Base-by-base conservation (phyloP, 2,888 invertebrate species). In the Rhamphomyia laevipes region DNA sequence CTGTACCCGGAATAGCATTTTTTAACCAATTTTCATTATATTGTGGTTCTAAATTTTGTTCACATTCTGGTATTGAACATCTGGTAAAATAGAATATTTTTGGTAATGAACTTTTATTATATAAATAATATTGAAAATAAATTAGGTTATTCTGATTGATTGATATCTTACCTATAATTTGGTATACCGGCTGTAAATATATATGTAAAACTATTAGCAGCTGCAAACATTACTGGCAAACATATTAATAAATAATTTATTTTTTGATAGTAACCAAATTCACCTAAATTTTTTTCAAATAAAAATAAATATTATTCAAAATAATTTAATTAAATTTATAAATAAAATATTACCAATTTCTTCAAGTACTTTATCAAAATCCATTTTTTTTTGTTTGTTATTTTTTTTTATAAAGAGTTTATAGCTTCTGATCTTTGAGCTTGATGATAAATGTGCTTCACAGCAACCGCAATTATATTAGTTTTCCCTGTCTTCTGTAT, bases 151-250 rank as follows among this genome's bases (percentile, higher is more conserved):
- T 13, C 6, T 13, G 35, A 35, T 12, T 9, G n/a, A n/a, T 9
- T 16, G 17, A 15, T 17, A 16, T 30, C 47, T 55, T 63, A 78
- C 75, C 79, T 74, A 60, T 79, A 78, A 47, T 74, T 65, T 11
- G 78, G 78, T 40, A 73, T 67, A 43, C 77, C 78, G 10, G 78
- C 77, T 3, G 77, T 77, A 62, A 79, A 80, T 9, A 78, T 78
- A 56, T 78, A 78, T 27, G 76, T 76, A 17, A 80, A 61, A 64
- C 77, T 79, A 59, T 78, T 78, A 7, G 77, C 77, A 1, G 77
- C 78, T 13, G 72, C 75, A 62, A 79, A 78, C 51, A 78, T 63
- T 13, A 78, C 76, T 1, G 79, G 78, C 42, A 79, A 58, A 61
- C 78, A 78, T 37, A 78, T 70, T 41, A 79, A 65, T 27, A 74